These are phyloP conservation scores for Aphis gossypii DNA, from an alignment of 1,140 invertebrate genomes.

Conservation along the genomic window DNA sequence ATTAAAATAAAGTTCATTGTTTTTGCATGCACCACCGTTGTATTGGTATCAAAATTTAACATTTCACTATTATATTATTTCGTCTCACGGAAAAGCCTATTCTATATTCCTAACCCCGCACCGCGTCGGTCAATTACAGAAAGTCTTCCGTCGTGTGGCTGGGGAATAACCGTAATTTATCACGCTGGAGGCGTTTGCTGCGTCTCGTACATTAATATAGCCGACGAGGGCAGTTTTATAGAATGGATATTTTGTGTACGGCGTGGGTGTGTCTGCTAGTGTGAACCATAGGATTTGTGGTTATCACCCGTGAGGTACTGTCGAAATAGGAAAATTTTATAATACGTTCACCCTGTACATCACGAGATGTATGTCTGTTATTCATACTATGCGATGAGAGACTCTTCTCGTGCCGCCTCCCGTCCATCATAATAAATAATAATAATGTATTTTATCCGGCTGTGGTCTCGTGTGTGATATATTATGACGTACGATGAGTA, in stretches of 20 bases:
- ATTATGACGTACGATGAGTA: background rate
- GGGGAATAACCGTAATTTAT: conserved; percentile 37
- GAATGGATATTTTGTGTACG: background rate
- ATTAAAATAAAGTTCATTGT: background rate
- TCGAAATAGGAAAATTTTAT: background rate
- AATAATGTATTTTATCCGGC: background rate
- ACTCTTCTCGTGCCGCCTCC: background rate
- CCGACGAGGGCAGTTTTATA: background rate
- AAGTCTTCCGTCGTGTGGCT: conserved; percentile 16
- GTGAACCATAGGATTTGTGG: background rate
- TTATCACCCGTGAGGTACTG: background rate
- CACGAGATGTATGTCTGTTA: background rate
- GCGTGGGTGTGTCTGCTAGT: background rate
- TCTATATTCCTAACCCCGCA: background rate
- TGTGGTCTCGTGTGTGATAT: background rate
- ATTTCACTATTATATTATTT: background rate
- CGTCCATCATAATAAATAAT: background rate
- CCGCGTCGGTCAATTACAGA: conserved; percentile 18
- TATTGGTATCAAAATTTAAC: background rate
- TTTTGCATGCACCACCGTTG: background rate
- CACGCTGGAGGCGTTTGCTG: background rate
- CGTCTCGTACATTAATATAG: conserved; percentile 30
- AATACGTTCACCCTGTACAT: background rate
- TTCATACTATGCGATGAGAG: conserved; percentile 34
- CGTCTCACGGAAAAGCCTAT: background rate